These are phyloP conservation scores for Orius insidiosus DNA, from an alignment of 1,140 invertebrate genomes.

Conservation along the genomic window DNA sequence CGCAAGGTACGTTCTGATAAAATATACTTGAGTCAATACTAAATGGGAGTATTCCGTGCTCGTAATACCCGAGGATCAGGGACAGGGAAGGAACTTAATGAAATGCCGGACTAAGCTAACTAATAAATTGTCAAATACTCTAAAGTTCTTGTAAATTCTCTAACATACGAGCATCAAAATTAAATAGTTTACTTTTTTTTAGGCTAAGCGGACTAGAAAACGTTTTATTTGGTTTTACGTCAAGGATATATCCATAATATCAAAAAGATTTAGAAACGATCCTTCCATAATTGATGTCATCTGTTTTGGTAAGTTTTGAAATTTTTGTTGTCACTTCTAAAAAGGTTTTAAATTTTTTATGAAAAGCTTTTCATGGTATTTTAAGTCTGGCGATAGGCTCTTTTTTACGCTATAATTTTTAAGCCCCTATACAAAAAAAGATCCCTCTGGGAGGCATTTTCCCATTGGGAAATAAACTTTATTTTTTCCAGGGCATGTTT, in stretches of 20 bases:
- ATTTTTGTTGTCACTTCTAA: conserved; percentile 4
- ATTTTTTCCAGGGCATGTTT: conserved; percentile 42
- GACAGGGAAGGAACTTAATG: background rate
- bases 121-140: background rate
- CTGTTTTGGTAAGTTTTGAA: conserved; percentile 43
- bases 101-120: background rate
- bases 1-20: conserved; percentile 32
- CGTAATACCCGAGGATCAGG: background rate
- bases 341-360: too few relatives aligned
- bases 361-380: too few relatives aligned
- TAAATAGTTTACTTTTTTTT: conserved; percentile 6
- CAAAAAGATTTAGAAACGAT: conserved; percentile 31
- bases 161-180: too few relatives aligned
- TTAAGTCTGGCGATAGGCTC: too few relatives aligned
- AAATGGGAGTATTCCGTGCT: background rate
- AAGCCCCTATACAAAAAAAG: too few relatives aligned
- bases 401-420: too few relatives aligned
- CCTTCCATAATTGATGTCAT: conserved; percentile 50
- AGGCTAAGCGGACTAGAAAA: conserved; percentile 71
- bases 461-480: conserved; percentile 3
- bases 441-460: background rate
- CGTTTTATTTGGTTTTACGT: conserved; percentile 57
- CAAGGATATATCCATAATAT: conserved; percentile 40
- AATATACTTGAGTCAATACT: background rate
- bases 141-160: too few relatives aligned